Evolutionary conservation across 2,888 invertebrate genomes (phyloP).

Genomic region (Volucella inflata): DNA sequence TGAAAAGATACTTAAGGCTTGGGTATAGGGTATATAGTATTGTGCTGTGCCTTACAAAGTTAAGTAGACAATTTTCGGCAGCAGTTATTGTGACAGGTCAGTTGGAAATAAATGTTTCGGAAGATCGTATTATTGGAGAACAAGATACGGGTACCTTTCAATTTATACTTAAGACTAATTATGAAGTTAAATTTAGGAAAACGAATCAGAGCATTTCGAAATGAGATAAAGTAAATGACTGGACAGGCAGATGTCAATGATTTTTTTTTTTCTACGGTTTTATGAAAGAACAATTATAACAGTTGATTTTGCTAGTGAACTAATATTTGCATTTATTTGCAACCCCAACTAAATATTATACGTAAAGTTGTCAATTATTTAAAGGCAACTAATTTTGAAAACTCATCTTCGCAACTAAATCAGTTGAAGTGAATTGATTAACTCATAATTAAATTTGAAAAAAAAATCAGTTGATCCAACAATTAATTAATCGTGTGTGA

Average conservation of each 20-base stretch:
- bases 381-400: too few species aligned
- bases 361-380: too few species aligned
- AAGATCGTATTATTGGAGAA: neutral
- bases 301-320: neutral
- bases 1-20: constrained; percentile 22
- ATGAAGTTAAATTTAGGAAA: constrained; percentile 28
- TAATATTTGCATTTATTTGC: neutral
- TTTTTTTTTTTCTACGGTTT: neutral
- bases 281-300: neutral
- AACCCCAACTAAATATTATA: too few species aligned
- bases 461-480: too few species aligned
- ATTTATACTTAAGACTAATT: constrained; percentile 18
- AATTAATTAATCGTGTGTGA: too few species aligned
- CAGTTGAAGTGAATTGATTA: too few species aligned
- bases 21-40: neutral
- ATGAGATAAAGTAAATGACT: constrained; percentile 13
- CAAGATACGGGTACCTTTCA: neutral
- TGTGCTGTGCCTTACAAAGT: constrained; percentile 17
- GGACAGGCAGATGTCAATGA: constrained; percentile 1
- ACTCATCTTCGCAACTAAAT: too few species aligned
- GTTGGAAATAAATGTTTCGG: constrained; percentile 49
- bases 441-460: too few species aligned
- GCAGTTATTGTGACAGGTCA: constrained; percentile 54
- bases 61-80: constrained; percentile 6
- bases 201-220: constrained; percentile 26